Base-by-base conservation (phyloP, 2,888 invertebrate genomes). In the Limnephilus marmoratus region DNA sequence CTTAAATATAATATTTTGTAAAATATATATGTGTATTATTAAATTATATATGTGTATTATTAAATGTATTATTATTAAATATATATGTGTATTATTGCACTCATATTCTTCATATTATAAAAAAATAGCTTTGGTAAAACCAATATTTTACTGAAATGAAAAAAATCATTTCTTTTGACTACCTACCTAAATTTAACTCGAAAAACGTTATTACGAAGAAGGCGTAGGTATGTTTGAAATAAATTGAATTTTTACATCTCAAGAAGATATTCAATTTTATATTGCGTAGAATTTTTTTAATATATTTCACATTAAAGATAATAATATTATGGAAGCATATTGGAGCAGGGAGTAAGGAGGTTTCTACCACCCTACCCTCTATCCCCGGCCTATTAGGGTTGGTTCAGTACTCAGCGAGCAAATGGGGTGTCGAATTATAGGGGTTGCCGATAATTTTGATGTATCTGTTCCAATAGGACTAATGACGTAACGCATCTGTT, bases 401-500 rank as follows among this genome's bases (percentile, higher is more conserved):
- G 68, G 68, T 86, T 86, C 49, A 29, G 49, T 45, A 45, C 86
- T 86, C 86, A 45, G 41, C 13, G 11, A 15, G 45, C 45, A 86
- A 86, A 86, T 68, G 88, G 88, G 88, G 88, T 34, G 68, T 34
- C 31, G 34, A 34, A 88, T 86, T 86, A 37, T 90, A 45, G 82
- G 88, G 91, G 91, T 29, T 41, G 82, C 90, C 83, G 91, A 86
- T 91, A 88, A 88, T 82, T 88, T 91, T 91, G 88, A 91, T 91
- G 82, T 53, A 91, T 91, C 68, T 81, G 88, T 81, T 88, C 83
- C 88, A 82, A 34, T 34, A 80, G 53, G 31, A 2, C 88, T 83
- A 89, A 80, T 90, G 91, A 91, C 83, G 81, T 80, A 81, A 45
- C 90, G 89, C 90, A 90, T 90, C 83, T 91, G 90, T 85, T 89